Percentiles rank a stretch among this genome's conserved stretches.
phyloP scores from a whole-genome alignment of 2,888 invertebrate genomes.

The Tholera decimalis region DNA sequence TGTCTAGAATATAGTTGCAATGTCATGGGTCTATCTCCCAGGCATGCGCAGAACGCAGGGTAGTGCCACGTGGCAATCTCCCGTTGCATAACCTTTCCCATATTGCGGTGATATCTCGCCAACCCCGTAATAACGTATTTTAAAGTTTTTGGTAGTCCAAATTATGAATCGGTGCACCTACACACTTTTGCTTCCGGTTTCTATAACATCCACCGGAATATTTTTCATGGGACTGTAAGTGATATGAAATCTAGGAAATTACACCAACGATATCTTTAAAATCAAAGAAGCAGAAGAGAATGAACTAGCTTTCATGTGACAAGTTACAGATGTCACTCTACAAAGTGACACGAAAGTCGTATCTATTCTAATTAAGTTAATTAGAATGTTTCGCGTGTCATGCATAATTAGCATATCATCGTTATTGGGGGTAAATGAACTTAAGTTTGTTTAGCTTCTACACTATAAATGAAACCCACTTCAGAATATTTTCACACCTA shows the following conservation, averaged over 20 bases:
- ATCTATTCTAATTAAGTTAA: slow-evolving; percentile 70
- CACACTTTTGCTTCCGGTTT: not conserved
- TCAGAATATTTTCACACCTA: slow-evolving; percentile 22
- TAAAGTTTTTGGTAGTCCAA: not conserved
- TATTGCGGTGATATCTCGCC: slow-evolving; percentile 45
- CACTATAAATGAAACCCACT: slow-evolving; percentile 26
- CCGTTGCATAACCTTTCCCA: slow-evolving; percentile 87
- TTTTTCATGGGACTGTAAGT: not conserved
- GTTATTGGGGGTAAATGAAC: slow-evolving; percentile 74
- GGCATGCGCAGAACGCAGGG: slow-evolving; percentile 81
- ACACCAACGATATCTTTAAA: not conserved
- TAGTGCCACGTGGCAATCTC: slow-evolving; percentile 85
- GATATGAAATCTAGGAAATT: slow-evolving; percentile 3
- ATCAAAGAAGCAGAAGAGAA: not conserved
- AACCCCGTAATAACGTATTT: slow-evolving; percentile 6
- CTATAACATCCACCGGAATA: not conserved
- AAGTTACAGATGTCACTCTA: slow-evolving; percentile 21
- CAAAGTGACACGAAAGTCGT: slow-evolving; percentile 42
- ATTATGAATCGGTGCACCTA: not conserved
- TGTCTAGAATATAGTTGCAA: slow-evolving; percentile 65
- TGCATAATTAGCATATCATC: slow-evolving; percentile 70
- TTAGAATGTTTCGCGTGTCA: slow-evolving; percentile 70
- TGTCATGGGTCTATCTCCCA: slow-evolving; percentile 71
- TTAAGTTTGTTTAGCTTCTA: slow-evolving; percentile 51
- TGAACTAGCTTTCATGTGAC: slow-evolving; percentile 8